Evolutionary conservation across 2,888 invertebrate genomes (phyloP), one percentile per base, ranked within the genome.

Genomic region (Trissonchulus latispiculum): DNA sequence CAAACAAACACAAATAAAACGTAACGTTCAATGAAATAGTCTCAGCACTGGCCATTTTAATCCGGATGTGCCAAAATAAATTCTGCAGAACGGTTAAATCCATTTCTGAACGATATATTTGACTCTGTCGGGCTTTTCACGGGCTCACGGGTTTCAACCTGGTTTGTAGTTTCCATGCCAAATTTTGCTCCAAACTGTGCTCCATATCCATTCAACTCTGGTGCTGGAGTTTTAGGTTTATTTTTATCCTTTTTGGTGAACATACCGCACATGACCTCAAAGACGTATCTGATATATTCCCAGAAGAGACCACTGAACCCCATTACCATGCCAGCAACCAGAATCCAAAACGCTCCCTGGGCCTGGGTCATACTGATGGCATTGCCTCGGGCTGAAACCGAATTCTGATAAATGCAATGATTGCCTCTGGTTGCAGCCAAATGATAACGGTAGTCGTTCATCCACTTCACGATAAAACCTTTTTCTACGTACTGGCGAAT

Each of bases 381-480:
- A 8, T 71, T 35, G 61, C 71, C 71, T 28, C 28, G 28, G 35
- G 36, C 36, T n/a, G 36, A 29, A 2, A 36, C 33, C 2, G 59
- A 70, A 8, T 73, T 29, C 31, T 23, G 3, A 23, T 33, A 36
- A 3, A 48, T 33, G 36, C 73, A 73, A 2, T 29, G n/a, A 31
- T 48, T 35, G 3, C 73, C 72, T 18, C 74, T 69, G 75, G 76
- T 68, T 77, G 76, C 73, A 0, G 77, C 75, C 18, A 78, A 74
- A 70, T 78, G 78, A 1, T 72, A 72, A 8, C 69, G 74, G 71
- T 80, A 80, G 71, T 79, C 80, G 8, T 76, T 76, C 32, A 78
- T 77, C 80, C 80, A 80, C 73, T 80, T 80, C n/a, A 77, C 74
- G 18, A 79, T 76, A 66, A 80, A 80, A 0, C 80, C 80, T n/a